phyloP scores from a whole-genome alignment of 2,888 invertebrate genomes.

The Lasioglossum vierecki region DNA sequence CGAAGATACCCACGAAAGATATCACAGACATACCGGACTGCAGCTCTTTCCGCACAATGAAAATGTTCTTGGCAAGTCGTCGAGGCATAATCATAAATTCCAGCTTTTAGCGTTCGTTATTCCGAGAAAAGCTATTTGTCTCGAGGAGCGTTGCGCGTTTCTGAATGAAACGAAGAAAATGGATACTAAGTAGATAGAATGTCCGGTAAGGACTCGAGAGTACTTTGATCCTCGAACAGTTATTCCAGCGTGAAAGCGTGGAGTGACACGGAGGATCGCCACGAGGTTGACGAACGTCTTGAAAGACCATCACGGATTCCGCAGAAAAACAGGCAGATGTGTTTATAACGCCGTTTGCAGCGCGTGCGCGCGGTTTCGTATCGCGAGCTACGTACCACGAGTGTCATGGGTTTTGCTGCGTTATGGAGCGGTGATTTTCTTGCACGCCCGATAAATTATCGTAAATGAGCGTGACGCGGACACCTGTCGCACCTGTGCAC shows the following conservation, averaged over 20 bases:
- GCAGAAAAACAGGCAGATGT: conserved; percentile 39
- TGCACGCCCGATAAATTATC: conserved; percentile 34
- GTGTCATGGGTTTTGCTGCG: conserved; percentile 27
- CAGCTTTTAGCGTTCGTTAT: background rate
- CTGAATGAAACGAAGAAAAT: background rate
- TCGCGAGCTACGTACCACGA: conserved; percentile 13
- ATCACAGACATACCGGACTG: no score
- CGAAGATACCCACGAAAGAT: no score
- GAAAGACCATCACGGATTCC: conserved; percentile 39
- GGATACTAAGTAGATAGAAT: background rate
- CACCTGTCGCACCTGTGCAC: conserved; percentile 35
- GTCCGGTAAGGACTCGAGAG: background rate
- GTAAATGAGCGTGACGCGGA: conserved; percentile 41
- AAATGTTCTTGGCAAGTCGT: background rate
- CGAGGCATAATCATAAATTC: background rate
- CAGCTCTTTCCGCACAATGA: background rate
- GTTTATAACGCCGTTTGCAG: conserved; percentile 37
- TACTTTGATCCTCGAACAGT: background rate
- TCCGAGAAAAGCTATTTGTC: background rate
- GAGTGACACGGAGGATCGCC: conserved; percentile 27
- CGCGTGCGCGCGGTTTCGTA: conserved; percentile 14
- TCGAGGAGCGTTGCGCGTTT: background rate
- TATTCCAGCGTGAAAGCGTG: background rate
- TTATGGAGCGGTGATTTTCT: conserved; percentile 33
- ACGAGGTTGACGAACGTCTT: conserved; percentile 49